Base-by-base conservation (phyloP, 2,888 invertebrate genomes). In the Aphidius colemani region DNA sequence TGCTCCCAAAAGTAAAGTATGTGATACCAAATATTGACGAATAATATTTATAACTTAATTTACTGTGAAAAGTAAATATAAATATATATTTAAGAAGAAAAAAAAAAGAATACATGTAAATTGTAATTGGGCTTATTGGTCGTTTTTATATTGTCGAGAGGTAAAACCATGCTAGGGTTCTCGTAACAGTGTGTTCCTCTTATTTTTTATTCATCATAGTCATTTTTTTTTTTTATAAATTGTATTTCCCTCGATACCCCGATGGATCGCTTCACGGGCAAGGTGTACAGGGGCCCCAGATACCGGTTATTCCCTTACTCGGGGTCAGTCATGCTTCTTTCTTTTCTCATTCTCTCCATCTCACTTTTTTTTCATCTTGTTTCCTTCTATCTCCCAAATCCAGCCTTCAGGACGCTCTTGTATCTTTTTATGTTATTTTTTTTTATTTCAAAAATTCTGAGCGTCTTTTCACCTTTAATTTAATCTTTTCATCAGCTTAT, bases 271-370 rank as follows among this genome's bases (percentile, higher is more conserved):
- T 44, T 39, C 41, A 58, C 48, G 43, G 43, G 53, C 53, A 57
- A 61, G 60, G 64, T 64, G 57, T 64, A 64, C 60, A 60, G 57
- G 57, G 60, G 63, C 68, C 59, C 60, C 67, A 67, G 65, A 67
- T 69, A 69, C 67, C 66, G 69, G 69, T 69, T 64, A 64, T 64
- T 64, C 63, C 61, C 53, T 61, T 63, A 56, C 65, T 68, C 60
- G 64, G 63, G 30, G 62, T 67, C 67, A 66, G 66, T 64, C 53
- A 63, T 60, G 66, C 49, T 61, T 59, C 58, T 58, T 49, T 53
- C 53, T 53, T 44, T 18, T 53, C 39, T 40, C 41, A 30, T 39
- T 62, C 18, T 61, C 13, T 56, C 30, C 46, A 11, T 61, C n/a
- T 51, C 30, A 59, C 44, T 60, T 49, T 57, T 44, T 30, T 63